Base-by-base conservation (phyloP, 2,888 invertebrate genomes). In the Papilio demoleus region DNA sequence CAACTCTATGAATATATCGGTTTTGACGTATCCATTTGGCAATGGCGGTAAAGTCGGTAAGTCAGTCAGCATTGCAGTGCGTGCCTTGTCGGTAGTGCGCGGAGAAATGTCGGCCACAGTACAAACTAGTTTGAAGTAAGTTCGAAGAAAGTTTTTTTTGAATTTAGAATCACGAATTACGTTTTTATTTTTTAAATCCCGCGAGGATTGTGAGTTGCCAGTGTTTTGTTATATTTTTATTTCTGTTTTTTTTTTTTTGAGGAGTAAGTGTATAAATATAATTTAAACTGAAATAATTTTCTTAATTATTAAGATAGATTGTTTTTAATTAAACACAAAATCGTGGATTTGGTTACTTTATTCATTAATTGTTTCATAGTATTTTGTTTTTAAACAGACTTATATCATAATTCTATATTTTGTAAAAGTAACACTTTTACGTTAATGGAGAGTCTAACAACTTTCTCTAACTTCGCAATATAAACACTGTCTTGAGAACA, bases 61-160 rank as follows among this genome's bases (percentile, higher is more conserved):
- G 19, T 65, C 77, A 83, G 82, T 83, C 70, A 73, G 60, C 68
- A 68, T 60, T 58, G 53, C 64, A 68, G 70, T 74, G 76, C 71
- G 73, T 63, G 64, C 71, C 73, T 69, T 70, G 71, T 67, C 60
- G 72, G 71, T 71, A 68, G 74, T 74, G 77, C 71, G 71, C 62
- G 45, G 53, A 67, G 78, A 59, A 68, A 90, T 91, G 92, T 86
- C 91, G 72, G 90, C 92, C 67, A 83, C 90, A 58, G 82, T 90
- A 67, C 82, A 88, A 80, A 84, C 87, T 65, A 88, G 84, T 84
- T 81, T 86, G 73, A 88, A 87, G 89, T 89, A 88, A 89, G 90
- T 88, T 80, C 76, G 73, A 80, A 79, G 86, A 87, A 88, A 88
- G 84, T 85, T 83, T 31, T 31, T 27, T 50, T 27, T 8, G 4